These are phyloP conservation scores for Cephalopachus bancanus DNA, from an alignment of 2,797 vertebrate genomes.

Conservation along the genomic window DNA sequence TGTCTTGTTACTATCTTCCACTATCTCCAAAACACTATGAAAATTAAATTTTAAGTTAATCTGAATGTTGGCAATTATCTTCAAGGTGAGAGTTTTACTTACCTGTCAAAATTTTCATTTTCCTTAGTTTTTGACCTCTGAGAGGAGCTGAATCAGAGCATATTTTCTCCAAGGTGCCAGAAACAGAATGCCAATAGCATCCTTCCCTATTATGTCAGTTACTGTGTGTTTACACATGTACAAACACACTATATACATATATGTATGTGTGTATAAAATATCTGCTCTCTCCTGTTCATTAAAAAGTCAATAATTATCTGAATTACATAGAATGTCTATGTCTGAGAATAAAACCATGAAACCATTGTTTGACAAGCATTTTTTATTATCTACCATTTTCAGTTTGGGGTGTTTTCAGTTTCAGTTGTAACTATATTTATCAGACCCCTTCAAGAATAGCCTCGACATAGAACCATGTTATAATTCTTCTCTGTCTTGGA, in stretches of 20 bases:
- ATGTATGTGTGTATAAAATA: background rate
- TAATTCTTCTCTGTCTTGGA: background rate
- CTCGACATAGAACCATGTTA: background rate
- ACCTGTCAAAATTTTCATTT: background rate
- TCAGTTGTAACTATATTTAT: background rate
- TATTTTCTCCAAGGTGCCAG: background rate
- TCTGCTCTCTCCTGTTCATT: background rate
- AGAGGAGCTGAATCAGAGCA: background rate
- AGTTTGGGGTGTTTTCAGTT: background rate
- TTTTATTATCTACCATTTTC: background rate
- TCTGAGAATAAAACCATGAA: background rate
- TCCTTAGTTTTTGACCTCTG: background rate
- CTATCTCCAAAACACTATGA: background rate
- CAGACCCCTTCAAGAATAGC: background rate
- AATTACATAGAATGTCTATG: background rate
- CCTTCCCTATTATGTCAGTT: background rate
- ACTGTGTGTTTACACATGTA: background rate
- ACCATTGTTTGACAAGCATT: background rate
- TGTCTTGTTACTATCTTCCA: background rate
- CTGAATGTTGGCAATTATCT: conserved; percentile 40
- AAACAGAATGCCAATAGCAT: background rate
- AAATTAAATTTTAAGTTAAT: conserved; percentile 41
- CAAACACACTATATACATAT: background rate
- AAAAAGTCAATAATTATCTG: background rate
- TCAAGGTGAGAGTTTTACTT: background rate